Conservation (phyloP, 2,113 vertebrate genomes). For the Ciconia maguari region DNA sequence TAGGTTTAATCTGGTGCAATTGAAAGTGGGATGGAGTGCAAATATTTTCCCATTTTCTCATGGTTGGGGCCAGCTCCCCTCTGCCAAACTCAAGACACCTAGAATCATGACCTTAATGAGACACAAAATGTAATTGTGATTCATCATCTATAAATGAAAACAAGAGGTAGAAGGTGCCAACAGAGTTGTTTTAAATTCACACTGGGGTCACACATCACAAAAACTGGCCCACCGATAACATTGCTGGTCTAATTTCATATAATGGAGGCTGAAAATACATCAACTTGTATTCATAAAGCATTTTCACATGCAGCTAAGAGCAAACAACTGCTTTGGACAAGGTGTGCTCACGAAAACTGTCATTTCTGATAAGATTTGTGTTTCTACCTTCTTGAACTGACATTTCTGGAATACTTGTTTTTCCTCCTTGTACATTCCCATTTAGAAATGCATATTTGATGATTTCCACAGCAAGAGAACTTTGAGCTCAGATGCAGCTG, state of each 20-base stretch:
- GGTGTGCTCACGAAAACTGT: background rate
- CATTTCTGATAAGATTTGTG: background rate
- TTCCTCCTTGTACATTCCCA: background rate
- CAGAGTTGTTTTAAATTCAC: background rate
- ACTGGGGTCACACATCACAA: background rate
- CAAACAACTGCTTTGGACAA: background rate
- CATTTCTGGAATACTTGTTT: conserved; percentile 2
- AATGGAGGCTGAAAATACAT: background rate
- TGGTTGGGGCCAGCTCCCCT: background rate
- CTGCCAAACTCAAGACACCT: background rate
- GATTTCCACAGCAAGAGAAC: background rate
- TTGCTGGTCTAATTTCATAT: background rate
- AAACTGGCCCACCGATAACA: background rate
- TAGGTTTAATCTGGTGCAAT: background rate
- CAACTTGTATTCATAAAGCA: background rate
- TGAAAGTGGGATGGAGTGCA: background rate
- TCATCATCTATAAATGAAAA: background rate
- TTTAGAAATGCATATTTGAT: conserved; percentile 27
- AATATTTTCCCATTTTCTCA: background rate
- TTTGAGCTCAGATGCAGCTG: background rate
- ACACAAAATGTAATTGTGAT: background rate
- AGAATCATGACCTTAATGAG: background rate
- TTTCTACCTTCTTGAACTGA: background rate
- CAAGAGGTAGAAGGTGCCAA: background rate
- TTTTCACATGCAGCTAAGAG: background rate